phyloP scores from a whole-genome alignment of 2,113 vertebrate species.

The Ptychochromis oligacanthus region DNA sequence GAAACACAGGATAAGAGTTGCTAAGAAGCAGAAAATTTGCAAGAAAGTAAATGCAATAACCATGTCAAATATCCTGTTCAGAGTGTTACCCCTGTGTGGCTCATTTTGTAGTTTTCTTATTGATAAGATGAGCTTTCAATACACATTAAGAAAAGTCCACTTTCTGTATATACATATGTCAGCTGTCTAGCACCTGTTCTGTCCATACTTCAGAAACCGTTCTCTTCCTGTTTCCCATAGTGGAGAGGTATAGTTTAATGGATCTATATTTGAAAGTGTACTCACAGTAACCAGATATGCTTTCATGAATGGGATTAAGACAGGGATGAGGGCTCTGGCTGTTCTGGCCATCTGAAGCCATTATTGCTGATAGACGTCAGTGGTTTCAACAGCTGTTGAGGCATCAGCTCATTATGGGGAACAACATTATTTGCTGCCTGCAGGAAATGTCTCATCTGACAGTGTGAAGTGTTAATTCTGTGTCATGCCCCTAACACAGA shows the following conservation, averaged over 20 bases:
- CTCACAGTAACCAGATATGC: constrained; percentile 37
- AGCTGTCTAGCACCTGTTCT: constrained; percentile 6
- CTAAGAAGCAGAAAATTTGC: background rate
- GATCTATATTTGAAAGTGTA: constrained; percentile 4
- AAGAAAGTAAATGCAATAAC: background rate
- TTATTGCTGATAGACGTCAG: constrained; percentile 49
- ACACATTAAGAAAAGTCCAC: background rate
- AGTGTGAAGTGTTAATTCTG: constrained; percentile 58
- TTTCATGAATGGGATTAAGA: constrained; percentile 27
- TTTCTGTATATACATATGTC: background rate
- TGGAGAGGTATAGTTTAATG: background rate
- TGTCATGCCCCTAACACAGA: constrained; percentile 26
- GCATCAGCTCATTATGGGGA: constrained; percentile 41
- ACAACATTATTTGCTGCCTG: constrained; percentile 23
- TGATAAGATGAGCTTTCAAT: background rate
- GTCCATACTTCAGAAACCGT: too few species aligned
- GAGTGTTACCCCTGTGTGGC: background rate
- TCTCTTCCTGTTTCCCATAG: background rate
- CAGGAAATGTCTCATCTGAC: constrained; percentile 49
- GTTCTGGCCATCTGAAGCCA: constrained; percentile 47
- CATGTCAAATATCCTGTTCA: background rate
- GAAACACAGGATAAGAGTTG: background rate
- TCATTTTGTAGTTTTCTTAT: background rate
- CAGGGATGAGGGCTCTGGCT: constrained; percentile 16
- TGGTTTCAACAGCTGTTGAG: constrained; percentile 43